A percentile compares a stretch with the other conserved stretches of the same genome.
Conservation (phyloP, 2,113 vertebrate genomes). For the Hypomesus transpacificus region DNA sequence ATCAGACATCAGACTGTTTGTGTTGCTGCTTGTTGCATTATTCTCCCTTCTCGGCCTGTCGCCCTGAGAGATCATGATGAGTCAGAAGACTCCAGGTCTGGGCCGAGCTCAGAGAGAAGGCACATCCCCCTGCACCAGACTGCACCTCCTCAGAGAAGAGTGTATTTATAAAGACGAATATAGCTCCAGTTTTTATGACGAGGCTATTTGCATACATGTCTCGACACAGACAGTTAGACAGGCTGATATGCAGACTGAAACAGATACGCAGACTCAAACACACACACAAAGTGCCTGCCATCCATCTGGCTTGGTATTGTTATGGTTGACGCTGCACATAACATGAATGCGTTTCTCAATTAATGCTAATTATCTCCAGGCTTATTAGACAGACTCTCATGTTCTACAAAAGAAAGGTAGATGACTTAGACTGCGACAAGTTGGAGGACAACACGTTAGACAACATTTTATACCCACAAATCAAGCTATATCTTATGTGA, state of each 20-base stretch:
- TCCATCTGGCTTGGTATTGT: slow-evolving; percentile 46
- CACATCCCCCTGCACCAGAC: background rate
- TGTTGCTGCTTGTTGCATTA: slow-evolving; percentile 39
- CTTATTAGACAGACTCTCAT: background rate
- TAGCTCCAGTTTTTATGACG: slow-evolving; percentile 13
- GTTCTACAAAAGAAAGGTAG: no score
- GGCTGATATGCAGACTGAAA: background rate
- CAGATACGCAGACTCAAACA: slow-evolving; percentile 1
- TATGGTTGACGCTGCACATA: slow-evolving; percentile 21
- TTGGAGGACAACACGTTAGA: background rate
- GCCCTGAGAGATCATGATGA: slow-evolving; percentile 35
- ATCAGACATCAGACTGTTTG: slow-evolving; percentile 25
- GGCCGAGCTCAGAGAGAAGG: slow-evolving; percentile 43
- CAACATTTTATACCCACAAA: no score
- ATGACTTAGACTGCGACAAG: background rate
- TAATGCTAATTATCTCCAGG: background rate
- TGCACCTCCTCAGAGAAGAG: background rate
- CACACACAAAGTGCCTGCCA: slow-evolving; percentile 30
- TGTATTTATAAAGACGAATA: background rate
- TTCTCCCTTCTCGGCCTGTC: slow-evolving; percentile 20
- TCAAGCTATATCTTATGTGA: background rate
- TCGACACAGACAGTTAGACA: slow-evolving; percentile 20
- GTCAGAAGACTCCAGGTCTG: slow-evolving; percentile 28
- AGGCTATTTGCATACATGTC: slow-evolving; percentile 15
- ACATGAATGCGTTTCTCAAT: slow-evolving; percentile 14